Percentiles rank a stretch among this genome's conserved stretches.
phyloP scores from a whole-genome alignment of 1,140 invertebrate species.

The Papilio machaon region DNA sequence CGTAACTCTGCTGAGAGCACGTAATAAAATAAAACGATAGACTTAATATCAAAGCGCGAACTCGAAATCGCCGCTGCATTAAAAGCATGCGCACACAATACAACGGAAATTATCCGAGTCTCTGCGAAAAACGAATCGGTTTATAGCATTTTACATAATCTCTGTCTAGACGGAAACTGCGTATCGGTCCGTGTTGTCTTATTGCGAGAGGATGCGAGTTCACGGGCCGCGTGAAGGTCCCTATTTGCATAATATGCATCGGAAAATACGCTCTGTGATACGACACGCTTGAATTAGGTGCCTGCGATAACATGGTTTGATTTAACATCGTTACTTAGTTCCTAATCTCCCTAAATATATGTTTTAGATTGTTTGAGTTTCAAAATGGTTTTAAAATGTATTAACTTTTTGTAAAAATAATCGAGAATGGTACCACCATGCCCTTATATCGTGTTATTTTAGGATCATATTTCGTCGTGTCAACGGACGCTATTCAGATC shows the following conservation, averaged over 20 bases:
- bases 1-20: constrained; percentile 57
- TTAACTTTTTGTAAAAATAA: constrained; percentile 1
- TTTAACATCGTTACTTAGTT: constrained; percentile 22
- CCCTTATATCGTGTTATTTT: constrained; percentile 29
- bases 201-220: constrained; percentile 48
- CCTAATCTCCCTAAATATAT: constrained; percentile 9
- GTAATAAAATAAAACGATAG: constrained; percentile 61
- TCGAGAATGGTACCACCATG: constrained; percentile 9
- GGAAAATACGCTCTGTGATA: constrained; percentile 29
- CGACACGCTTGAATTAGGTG: constrained; percentile 28
- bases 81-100: constrained; percentile 43
- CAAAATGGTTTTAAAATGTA: constrained; percentile 15
- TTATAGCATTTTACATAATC: constrained; percentile 76
- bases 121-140: constrained; percentile 61
- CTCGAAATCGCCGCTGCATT: constrained; percentile 42
- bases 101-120: constrained; percentile 51
- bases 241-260: constrained; percentile 55
- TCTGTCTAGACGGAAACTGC: constrained; percentile 76
- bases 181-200: constrained; percentile 58
- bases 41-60: constrained; percentile 58
- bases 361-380: constrained; percentile 11
- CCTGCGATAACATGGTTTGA: constrained; percentile 1
- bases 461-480: constrained; percentile 62
- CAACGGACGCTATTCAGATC: constrained; percentile 62
- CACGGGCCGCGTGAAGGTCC: constrained; percentile 39